phyloP scores from a whole-genome alignment of 2,797 vertebrate species.

The Mormyrus hasselquistii region DNA sequence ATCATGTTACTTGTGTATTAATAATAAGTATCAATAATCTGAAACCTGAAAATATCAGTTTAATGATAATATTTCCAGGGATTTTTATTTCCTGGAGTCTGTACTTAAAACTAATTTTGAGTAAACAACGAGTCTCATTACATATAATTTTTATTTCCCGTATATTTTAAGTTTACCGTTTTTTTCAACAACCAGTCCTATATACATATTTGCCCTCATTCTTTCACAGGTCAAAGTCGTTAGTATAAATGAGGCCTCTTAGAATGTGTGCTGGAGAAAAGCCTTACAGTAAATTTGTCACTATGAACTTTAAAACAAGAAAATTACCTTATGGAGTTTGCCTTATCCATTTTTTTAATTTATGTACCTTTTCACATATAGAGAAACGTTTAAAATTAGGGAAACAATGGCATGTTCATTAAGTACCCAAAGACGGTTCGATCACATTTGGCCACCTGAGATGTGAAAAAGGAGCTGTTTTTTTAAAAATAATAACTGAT shows the following conservation, averaged over 20 bases:
- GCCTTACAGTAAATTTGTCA: background rate
- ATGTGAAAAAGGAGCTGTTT: background rate
- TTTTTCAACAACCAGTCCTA: background rate
- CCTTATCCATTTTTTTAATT: background rate
- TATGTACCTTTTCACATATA: background rate
- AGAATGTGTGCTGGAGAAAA: background rate
- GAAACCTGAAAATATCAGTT: background rate
- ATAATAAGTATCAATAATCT: too few relatives aligned
- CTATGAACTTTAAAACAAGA: background rate
- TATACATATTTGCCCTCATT: background rate
- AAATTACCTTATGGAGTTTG: background rate
- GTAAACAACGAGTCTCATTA: background rate
- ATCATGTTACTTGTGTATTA: background rate
- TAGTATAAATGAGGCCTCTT: background rate
- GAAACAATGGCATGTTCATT: background rate
- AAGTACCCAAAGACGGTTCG: background rate
- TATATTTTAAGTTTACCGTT: background rate
- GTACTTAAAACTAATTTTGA: background rate
- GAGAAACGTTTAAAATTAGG: background rate
- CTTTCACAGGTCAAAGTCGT: background rate
- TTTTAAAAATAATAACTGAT: background rate
- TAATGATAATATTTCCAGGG: background rate
- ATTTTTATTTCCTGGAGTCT: background rate
- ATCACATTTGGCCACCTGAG: background rate
- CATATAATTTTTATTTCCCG: background rate